Evolutionary conservation across 2,888 invertebrate genomes (phyloP), one percentile per base, ranked within the genome.

Genomic region (Aelia acuminata): DNA sequence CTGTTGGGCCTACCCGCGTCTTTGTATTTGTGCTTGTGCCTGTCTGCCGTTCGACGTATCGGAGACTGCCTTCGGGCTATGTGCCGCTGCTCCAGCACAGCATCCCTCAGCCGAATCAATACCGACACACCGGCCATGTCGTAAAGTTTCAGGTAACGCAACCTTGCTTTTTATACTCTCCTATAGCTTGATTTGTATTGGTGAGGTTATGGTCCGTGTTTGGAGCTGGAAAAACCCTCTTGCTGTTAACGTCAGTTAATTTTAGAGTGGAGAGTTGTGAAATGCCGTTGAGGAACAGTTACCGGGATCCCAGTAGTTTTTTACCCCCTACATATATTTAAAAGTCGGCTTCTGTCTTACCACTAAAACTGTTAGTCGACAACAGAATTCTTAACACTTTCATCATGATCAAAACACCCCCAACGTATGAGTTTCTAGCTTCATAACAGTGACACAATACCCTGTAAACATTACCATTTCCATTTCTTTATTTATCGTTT

Each of bases 71-170:
- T 15, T 1, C 31, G 49, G 20, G 50, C 13, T 35, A 85, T 85
- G 53, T n/a, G 15, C 50, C 39, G 2, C n/a, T 35, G 85, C 50
- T 85, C 49, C 85, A 85, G 48, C 85, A 3, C 85, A 85, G 85
- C 85, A 85, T 85, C 85, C 26, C 20, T 7, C 85, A 35, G 49
- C 50, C 85, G 20, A 85, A 85, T 85, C 85, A 53, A 85, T 85
- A 85, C 85, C 85, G 20, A 22, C 35, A 7, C 85, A 5, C 85
- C 35, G 85, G 85, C 85, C 85, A 50, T 85, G 49, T 50, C 85
- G 35, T 85, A 50, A 85, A 85, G 49, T 50, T 22, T 85, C 85
- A 85, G 85, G 85, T 85, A 85, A 48, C 84, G 5, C 26, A 0
- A 26, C 11, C 85, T 35, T 53, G 26, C 26, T 50, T 50, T 35